Base-by-base conservation (phyloP, 2,888 invertebrate species). In the Ormyrus rosae region DNA sequence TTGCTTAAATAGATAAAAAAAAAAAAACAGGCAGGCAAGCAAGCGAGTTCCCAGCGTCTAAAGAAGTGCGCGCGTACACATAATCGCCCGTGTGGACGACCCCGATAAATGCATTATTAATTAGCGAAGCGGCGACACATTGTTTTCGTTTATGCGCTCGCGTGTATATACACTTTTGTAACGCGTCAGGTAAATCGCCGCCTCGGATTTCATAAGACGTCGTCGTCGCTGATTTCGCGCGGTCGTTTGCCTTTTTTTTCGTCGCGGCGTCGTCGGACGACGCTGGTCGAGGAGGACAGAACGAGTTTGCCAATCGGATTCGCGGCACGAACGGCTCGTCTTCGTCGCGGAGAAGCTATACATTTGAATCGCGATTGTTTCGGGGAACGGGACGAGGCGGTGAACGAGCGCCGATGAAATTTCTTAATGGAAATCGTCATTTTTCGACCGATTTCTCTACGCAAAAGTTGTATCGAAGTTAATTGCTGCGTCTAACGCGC, bases 41-140 rank as follows among this genome's bases (percentile, higher is more conserved):
- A 34, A 34, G 34, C 34, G 34, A 34, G 46, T 69, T 70, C 77
- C 45, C 68, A 68, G n/a, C 68, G 34, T 34, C n/a, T 60, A 4
- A 1, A 34, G 34, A 34, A 34, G 34, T 4, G 34, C 34, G 34
- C 34, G 34, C 34, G 34, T 34, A n/a, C 48, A 64, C 53, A 55
- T 6, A 51, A 7, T 56, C 60, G n/a, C 13, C 2, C 8, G 9
- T 53, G 48, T 10, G 0, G 72, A 6, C 58, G 64, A 69, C n/a
- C 45, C 50, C 46, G 34, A 69, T 58, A 13, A 63, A 55, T 64
- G 74, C 13, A 61, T 61, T 55, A 74, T 63, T 74, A 64, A 74
- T 73, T 79, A 64, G 45, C 48, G 7, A 45, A 5, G 3, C 34
- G 34, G 19, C 53, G 7, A 45, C 11, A 50, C 56, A 68, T 69